Evolutionary conservation across 2,113 vertebrate species (phyloP), one percentile per base, ranked within the genome.

Genomic region (Nerophis ophidion): DNA sequence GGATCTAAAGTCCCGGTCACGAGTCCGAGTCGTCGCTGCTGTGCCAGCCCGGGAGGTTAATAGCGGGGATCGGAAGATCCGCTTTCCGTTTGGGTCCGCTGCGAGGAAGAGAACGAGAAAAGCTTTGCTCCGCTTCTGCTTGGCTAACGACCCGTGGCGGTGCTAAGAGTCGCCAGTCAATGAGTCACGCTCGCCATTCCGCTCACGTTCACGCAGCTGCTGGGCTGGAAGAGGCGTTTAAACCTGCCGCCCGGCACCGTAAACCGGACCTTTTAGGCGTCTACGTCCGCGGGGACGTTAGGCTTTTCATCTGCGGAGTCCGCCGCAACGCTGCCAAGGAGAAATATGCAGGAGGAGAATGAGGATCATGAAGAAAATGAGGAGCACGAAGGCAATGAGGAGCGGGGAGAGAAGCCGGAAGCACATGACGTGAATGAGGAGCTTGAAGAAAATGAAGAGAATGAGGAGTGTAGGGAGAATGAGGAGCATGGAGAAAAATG

Each of bases 1-100:
- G 61, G 36, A 80, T 77, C 63, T 1, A 64, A 8, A 10, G 8
- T 3, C n/a, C 14, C 5, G 34, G 15, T 9, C 1, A 10, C 11
- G 40, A 44, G 40, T 40, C 4, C 1, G 47, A 51, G 19, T 10
- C 17, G 49, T 6, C 49, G 19, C 49, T 8, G 12, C 2, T 5
- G 26, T 6, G 26, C 12, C 19, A 6, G 49, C 49, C 5, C 26
- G 33, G 51, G 14, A 15, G 19, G 51, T 54, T 54, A 35, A 36
- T 40, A 5, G 9, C 15, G 34, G 5, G 12, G 52, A 38, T 40
- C 5, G 5, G 34, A 16, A n/a, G 52, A 55, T 55, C 5, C 11
- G 35, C 14, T 8, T 55, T 55, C 53, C 52, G 7, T 3, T 35
- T 52, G 13, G 7, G 33, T 10, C 16, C 48, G 16, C n/a, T 14